phyloP scores from a whole-genome alignment of 1,140 invertebrate species.

The Anastrepha ludens region DNA sequence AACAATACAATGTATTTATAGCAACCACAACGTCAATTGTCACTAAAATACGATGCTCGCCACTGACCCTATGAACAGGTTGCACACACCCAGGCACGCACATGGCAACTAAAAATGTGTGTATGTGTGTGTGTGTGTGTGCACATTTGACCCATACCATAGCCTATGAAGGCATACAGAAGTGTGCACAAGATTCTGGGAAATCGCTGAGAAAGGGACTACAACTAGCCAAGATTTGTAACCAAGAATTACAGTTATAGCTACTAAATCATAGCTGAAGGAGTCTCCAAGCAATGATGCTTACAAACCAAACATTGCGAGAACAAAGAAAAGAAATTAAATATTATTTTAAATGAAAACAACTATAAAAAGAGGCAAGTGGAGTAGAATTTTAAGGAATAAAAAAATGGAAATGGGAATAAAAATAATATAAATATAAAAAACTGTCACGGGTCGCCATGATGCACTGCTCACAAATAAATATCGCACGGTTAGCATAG shows the following conservation, averaged over 20 bases:
- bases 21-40: conserved; percentile 19
- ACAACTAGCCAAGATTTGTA: conserved; percentile 27
- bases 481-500: conserved; percentile 1
- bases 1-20: neutral
- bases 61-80: conserved; percentile 70
- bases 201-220: conserved; percentile 64
- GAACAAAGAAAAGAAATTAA: conserved; percentile 65
- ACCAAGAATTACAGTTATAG: conserved; percentile 55
- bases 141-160: neutral
- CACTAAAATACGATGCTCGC: conserved; percentile 18
- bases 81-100: conserved; percentile 21
- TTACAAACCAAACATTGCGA: neutral
- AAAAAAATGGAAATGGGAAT: neutral
- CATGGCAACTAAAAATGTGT: conserved; percentile 54
- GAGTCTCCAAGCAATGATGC: neutral
- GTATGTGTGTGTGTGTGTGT: too few relatives aligned
- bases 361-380: neutral
- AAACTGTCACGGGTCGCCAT: conserved; percentile 62
- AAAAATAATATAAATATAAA: conserved; percentile 59
- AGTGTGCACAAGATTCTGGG: conserved; percentile 73
- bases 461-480: conserved; percentile 56
- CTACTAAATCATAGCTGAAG: conserved; percentile 57
- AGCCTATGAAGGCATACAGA: conserved; percentile 66
- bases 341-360: conserved; percentile 48
- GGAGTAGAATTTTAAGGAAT: neutral